Conservation (phyloP, 2,113 vertebrate genomes). For the Lutjanus erythropterus region DNA sequence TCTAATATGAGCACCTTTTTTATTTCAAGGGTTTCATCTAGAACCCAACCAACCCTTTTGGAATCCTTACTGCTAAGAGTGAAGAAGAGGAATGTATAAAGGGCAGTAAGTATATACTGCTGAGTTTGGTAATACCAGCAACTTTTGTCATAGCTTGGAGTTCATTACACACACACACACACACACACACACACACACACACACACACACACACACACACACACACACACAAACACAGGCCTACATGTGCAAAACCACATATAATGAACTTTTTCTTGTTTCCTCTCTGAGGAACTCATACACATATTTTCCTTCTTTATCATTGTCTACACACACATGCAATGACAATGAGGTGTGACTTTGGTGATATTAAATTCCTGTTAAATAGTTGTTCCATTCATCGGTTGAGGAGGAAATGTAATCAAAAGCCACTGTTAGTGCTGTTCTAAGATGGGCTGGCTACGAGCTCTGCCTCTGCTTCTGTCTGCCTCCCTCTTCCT, state of each 20-base stretch:
- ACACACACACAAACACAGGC: background rate
- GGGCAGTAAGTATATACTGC: background rate
- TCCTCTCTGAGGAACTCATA: background rate
- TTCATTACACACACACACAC: background rate
- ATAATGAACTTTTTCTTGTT: background rate
- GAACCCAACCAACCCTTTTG: too few relatives aligned
- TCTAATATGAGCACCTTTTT: too few relatives aligned
- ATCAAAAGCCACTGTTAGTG: conserved; percentile 52
- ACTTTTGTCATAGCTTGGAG: background rate
- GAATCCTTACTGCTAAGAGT: too few relatives aligned
- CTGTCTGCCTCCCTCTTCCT: background rate
- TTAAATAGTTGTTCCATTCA: conserved; percentile 59
- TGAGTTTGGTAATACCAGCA: background rate
- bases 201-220: background rate
- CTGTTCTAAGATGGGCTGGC: background rate
- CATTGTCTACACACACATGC: background rate
- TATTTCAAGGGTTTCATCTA: too few relatives aligned
- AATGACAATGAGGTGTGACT: conserved; percentile 54
- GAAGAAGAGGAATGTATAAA: background rate
- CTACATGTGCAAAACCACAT: background rate
- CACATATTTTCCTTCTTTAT: background rate
- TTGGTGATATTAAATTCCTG: conserved; percentile 53
- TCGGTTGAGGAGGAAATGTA: conserved; percentile 69
- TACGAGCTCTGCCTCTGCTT: background rate
- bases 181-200: background rate